Evolutionary conservation across 2,888 invertebrate species (phyloP), one percentile per base, ranked within the genome.

Genomic region (Rhagium mordax): DNA sequence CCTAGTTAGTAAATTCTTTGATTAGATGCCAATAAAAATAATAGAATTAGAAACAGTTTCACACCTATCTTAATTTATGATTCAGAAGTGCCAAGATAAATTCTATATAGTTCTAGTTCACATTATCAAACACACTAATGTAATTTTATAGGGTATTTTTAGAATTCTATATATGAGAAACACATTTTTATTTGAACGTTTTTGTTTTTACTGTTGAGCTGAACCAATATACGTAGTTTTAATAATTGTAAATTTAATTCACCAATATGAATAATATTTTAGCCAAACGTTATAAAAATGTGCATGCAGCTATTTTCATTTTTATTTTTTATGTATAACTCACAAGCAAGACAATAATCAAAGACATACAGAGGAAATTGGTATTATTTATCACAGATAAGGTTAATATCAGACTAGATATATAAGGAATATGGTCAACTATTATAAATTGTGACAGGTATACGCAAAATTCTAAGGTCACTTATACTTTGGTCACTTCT

Each of bases 401-500:
- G 87, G 86, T 87, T 84, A 85, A 83, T 82, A 78, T 86, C 86
- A 86, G 87, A 87, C 85, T 85, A 85, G 84, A 84, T 78, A 79
- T 75, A 77, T 76, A 82, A 81, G 81, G 81, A 81, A 81, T 81
- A 80, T 78, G 80, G 77, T 78, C 74, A 74, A 72, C 76, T 76
- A 79, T 75, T 72, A 75, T 65, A 59, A 67, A 71, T 73, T 64
- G 70, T 71, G 74, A 74, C 62, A 75, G 70, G 71, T 76, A 77
- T 74, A 74, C 74, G 70, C 67, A 71, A 75, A 74, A 74, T 76
- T 72, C 85, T 86, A 87, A 87, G 87, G 86, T 80, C 87, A 87
- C 87, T 87, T 86, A 78, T 71, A 77, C 78, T 86, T 92, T 92
- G 83, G 89, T 90, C 82, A 94, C 88, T 83, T 91, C 91, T 81